phyloP scores from a whole-genome alignment of 1,140 invertebrate species.

The Drosophila insularis region DNA sequence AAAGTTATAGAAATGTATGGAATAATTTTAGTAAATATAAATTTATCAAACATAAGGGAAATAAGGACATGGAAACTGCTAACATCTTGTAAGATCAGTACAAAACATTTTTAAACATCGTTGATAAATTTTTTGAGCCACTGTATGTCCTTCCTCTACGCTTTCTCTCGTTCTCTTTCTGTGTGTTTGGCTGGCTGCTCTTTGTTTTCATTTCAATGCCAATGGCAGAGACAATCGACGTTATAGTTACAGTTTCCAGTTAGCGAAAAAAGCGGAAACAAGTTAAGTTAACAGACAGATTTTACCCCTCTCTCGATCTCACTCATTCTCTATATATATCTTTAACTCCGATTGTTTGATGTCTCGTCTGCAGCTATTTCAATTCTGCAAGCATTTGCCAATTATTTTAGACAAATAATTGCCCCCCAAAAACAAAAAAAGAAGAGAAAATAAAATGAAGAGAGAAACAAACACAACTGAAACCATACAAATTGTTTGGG shows the following conservation, averaged over 20 bases:
- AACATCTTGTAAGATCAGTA: too few species aligned
- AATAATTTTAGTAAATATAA: too few species aligned
- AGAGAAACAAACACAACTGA: constrained; percentile 18
- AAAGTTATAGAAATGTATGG: too few species aligned
- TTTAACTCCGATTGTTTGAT: constrained; percentile 68
- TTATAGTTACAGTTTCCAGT: constrained; percentile 32
- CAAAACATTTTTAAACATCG: neutral
- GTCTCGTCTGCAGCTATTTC: constrained; percentile 55
- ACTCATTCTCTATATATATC: too few species aligned
- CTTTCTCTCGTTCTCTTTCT: constrained; percentile 41
- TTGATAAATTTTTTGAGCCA: neutral
- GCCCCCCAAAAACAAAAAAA: constrained; percentile 41
- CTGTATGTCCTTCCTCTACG: neutral
- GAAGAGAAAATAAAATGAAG: neutral
- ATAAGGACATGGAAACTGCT: too few species aligned
- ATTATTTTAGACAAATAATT: constrained; percentile 81
- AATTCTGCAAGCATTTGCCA: constrained; percentile 60
- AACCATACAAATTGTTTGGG: constrained; percentile 68
- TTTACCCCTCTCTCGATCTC: constrained; percentile 26
- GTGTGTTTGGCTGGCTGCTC: constrained; percentile 21
- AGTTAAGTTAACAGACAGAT: constrained; percentile 55
- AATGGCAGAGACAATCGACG: constrained; percentile 34
- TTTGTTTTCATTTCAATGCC: constrained; percentile 71
- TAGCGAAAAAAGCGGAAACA: constrained; percentile 55
- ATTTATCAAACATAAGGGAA: too few species aligned